Conservation (phyloP, 2,113 vertebrate genomes). For the Saguinus imperator region DNA sequence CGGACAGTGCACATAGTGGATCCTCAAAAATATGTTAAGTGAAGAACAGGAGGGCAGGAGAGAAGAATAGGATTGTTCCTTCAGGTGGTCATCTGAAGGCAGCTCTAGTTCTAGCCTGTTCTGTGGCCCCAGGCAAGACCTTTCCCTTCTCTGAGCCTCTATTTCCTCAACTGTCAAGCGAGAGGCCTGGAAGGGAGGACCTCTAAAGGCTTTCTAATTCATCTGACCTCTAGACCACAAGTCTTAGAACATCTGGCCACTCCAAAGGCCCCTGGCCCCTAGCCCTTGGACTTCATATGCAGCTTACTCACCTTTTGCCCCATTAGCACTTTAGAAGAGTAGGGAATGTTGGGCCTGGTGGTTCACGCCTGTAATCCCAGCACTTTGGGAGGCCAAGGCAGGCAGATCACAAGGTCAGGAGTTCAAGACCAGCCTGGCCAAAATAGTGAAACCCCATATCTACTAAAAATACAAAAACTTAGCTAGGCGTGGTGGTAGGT, state of each 20-base stretch:
- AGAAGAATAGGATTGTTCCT: neutral
- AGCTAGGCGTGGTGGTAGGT: too few relatives aligned
- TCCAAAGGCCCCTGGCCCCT: neutral
- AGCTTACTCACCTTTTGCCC: neutral
- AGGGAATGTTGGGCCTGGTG: neutral
- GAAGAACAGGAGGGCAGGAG: neutral
- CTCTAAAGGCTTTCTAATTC: neutral
- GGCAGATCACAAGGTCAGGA: too few relatives aligned
- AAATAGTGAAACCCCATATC: too few relatives aligned
- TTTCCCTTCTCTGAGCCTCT: neutral
- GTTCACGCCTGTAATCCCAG: too few relatives aligned
- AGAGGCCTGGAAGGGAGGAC: neutral
- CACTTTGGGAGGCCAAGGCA: too few relatives aligned
- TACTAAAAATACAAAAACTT: too few relatives aligned
- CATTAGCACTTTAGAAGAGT: neutral
- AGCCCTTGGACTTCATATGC: neutral
- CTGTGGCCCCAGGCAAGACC: neutral
- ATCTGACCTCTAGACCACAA: slow-evolving; percentile 11
- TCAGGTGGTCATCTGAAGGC: neutral
- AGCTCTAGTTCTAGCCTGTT: neutral
- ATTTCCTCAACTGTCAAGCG: neutral
- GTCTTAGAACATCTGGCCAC: neutral
- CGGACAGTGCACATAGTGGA: neutral
- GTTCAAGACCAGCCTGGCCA: too few relatives aligned
- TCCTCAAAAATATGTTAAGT: neutral